These are phyloP conservation scores for Opisthocomus hoazin DNA, from an alignment of 2,113 vertebrate genomes.

Conservation along the genomic window DNA sequence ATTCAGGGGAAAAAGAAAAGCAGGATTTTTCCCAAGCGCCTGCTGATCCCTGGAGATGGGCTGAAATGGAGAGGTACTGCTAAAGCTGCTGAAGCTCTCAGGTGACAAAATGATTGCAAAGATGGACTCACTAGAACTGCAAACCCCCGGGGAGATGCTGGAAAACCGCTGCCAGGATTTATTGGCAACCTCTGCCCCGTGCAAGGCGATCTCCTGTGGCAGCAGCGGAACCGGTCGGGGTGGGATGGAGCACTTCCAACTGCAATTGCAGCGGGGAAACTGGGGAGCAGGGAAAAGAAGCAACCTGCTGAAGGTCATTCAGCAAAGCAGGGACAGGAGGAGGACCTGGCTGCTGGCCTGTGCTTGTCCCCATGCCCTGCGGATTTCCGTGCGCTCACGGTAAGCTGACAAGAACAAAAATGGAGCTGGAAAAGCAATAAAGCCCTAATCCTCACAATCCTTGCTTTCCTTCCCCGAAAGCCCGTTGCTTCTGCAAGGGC, in stretches of 20 bases:
- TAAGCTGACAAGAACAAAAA: neutral
- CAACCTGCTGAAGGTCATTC: neutral
- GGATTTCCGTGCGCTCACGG: rapidly evolving
- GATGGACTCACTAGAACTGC: neutral
- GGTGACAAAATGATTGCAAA: neutral
- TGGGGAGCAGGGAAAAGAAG: neutral
- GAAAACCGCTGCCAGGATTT: neutral
- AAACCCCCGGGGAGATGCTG: neutral
- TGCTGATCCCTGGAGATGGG: neutral
- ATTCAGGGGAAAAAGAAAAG: neutral
- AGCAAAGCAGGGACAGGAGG: neutral
- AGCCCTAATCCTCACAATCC: neutral
- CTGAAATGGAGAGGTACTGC: neutral
- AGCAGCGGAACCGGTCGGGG: rapidly evolving
- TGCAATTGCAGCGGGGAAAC: neutral
- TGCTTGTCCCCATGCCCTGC: neutral
- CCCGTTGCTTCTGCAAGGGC: neutral
- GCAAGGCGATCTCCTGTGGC: neutral
- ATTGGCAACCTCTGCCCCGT: rapidly evolving
- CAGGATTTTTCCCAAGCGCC: neutral
- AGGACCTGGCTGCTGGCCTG: neutral
- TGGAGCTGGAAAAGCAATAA: neutral
- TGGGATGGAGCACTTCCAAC: neutral
- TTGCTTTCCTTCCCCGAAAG: neutral
- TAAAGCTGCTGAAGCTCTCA: neutral